Percentiles rank a stretch among this genome's conserved stretches.
Conservation (phyloP, 1,140 invertebrate species). For the Pachyrhynchus sulphureomaculatus region DNA sequence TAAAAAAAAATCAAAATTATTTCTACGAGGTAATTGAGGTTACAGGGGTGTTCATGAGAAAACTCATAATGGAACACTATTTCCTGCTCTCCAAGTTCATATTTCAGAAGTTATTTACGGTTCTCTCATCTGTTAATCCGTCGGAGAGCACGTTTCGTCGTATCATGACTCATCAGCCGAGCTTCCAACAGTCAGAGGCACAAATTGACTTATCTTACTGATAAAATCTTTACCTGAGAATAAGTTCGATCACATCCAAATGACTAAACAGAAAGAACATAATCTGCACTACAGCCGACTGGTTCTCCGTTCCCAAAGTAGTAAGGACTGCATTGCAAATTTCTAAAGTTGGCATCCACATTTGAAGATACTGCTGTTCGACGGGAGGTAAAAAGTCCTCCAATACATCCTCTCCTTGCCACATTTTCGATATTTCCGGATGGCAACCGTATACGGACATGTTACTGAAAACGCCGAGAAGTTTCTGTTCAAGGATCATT, state of each 20-base stretch:
- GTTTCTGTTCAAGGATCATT: conserved; percentile 71
- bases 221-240: conserved; percentile 64
- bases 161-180: no score
- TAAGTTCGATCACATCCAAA: conserved; percentile 74
- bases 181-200: no score
- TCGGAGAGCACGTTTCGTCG: no score
- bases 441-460: conserved; percentile 78
- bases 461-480: conserved; percentile 70
- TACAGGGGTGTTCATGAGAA: no score
- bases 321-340: conserved; percentile 80
- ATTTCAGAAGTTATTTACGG: no score
- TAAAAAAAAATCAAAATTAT: not conserved
- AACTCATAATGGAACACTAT: no score
- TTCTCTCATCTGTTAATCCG: no score
- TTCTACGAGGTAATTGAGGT: no score
- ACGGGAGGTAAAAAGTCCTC: conserved; percentile 57
- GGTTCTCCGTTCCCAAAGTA: conserved; percentile 78
- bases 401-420: conserved; percentile 42
- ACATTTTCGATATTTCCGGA: conserved; percentile 63
- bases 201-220: no score
- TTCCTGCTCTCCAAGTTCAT: no score
- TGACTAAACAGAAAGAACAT: conserved; percentile 79
- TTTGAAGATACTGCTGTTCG: conserved; percentile 72
- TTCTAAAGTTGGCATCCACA: conserved; percentile 75
- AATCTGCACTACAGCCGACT: conserved; percentile 75